Percentiles rank a stretch among this genome's conserved stretches.
phyloP scores from a whole-genome alignment of 1,140 invertebrate genomes.

The Leptinotarsa texana region DNA sequence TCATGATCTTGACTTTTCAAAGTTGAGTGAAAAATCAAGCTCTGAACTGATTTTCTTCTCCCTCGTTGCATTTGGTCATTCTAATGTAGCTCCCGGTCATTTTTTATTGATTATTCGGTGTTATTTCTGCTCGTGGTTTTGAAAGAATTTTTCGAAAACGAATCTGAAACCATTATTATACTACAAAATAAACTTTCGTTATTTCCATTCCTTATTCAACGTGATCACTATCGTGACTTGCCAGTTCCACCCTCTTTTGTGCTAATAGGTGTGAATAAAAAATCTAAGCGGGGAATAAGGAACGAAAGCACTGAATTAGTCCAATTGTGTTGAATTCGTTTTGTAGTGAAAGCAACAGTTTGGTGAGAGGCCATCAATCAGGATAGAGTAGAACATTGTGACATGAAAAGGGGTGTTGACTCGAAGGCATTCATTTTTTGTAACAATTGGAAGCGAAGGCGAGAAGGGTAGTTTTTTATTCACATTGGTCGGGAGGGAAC shows the following conservation, averaged over 20 bases:
- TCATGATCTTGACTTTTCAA: too few relatives aligned
- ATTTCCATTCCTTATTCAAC: not conserved
- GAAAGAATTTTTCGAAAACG: not conserved
- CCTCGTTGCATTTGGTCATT: too few relatives aligned
- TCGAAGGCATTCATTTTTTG: not conserved
- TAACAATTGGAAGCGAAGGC: too few relatives aligned
- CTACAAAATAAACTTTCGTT: not conserved
- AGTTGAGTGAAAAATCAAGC: too few relatives aligned
- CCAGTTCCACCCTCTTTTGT: not conserved
- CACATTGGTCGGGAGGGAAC: too few relatives aligned
- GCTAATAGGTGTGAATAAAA: constrained; percentile 14
- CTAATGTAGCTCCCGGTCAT: too few relatives aligned
- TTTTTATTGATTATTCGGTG: too few relatives aligned
- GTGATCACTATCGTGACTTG: not conserved
- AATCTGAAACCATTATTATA: not conserved
- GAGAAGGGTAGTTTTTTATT: too few relatives aligned
- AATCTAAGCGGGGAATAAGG: not conserved
- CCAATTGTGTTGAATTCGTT: not conserved
- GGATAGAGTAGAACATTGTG: not conserved
- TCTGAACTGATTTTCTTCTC: too few relatives aligned
- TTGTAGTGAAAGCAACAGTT: constrained; percentile 11
- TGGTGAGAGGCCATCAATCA: constrained; percentile 9
- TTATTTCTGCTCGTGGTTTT: too few relatives aligned
- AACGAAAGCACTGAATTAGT: not conserved
- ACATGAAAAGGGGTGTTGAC: constrained; percentile 13